Evolutionary conservation across 2,113 vertebrate genomes (phyloP).

Genomic region (Delphinapterus leucas): DNA sequence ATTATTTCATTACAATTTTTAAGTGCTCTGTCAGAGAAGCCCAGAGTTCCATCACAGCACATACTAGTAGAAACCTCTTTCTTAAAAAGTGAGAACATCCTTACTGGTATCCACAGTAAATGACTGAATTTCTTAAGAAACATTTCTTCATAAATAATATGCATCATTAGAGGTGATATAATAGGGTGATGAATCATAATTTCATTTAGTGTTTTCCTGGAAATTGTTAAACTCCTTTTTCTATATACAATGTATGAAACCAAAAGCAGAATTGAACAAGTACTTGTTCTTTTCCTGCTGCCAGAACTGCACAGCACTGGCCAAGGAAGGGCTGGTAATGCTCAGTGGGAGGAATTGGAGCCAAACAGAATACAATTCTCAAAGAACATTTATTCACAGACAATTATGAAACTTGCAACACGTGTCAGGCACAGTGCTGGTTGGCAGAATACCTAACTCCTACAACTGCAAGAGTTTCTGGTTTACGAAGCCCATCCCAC

Average conservation of each 20-base stretch:
- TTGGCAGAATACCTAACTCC: background rate
- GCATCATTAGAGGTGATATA: background rate
- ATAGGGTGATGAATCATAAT: background rate
- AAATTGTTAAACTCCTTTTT: background rate
- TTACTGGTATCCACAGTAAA: background rate
- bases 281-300: background rate
- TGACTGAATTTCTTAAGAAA: background rate
- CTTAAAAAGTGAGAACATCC: background rate
- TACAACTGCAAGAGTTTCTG: background rate
- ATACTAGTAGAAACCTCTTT: background rate
- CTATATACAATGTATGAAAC: background rate
- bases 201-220: background rate
- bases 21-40: background rate
- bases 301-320: background rate
- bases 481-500: background rate
- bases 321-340: background rate
- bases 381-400: conserved; percentile 1
- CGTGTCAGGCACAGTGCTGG: background rate
- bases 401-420: background rate
- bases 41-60: background rate
- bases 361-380: background rate
- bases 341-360: background rate
- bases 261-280: background rate
- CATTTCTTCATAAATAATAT: background rate
- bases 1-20: background rate